Evolutionary conservation across 2,113 vertebrate genomes (phyloP).

Genomic region (Edolisoma coerulescens): DNA sequence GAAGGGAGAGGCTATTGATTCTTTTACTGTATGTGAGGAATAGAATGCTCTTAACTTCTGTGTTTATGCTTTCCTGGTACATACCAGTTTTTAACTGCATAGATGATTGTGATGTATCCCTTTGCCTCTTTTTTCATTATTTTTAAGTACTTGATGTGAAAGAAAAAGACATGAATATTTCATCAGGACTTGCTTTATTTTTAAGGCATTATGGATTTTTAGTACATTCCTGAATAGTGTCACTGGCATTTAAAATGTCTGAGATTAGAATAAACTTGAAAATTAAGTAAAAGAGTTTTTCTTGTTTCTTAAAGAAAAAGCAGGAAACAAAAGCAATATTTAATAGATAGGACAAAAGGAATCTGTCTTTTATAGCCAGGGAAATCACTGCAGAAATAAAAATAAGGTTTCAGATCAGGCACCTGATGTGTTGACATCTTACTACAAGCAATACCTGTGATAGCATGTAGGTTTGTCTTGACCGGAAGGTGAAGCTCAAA

Average conservation of each 20-base stretch:
- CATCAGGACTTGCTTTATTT: not conserved
- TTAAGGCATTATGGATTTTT: not conserved
- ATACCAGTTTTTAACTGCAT: not conserved
- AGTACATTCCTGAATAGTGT: not conserved
- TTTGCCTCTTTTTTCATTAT: not conserved
- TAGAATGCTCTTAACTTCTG: not conserved
- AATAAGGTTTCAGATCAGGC: not conserved
- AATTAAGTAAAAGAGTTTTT: not conserved
- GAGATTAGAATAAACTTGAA: not conserved
- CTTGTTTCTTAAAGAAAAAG: not conserved
- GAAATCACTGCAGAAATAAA: not conserved
- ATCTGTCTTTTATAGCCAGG: not conserved
- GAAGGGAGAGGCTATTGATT: not conserved
- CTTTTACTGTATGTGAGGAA: not conserved
- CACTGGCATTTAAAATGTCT: not conserved
- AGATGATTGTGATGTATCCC: not conserved
- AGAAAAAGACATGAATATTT: not conserved
- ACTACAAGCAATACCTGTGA: not conserved
- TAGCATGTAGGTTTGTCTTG: not conserved
- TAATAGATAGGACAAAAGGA: fast-evolving
- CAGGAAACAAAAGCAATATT: not conserved
- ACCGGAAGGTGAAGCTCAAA: not conserved
- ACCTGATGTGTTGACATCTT: not conserved
- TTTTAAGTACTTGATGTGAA: not conserved
- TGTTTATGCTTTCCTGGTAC: not conserved